Base-by-base conservation (phyloP, 2,888 invertebrate genomes). In the Pteria penguin region DNA sequence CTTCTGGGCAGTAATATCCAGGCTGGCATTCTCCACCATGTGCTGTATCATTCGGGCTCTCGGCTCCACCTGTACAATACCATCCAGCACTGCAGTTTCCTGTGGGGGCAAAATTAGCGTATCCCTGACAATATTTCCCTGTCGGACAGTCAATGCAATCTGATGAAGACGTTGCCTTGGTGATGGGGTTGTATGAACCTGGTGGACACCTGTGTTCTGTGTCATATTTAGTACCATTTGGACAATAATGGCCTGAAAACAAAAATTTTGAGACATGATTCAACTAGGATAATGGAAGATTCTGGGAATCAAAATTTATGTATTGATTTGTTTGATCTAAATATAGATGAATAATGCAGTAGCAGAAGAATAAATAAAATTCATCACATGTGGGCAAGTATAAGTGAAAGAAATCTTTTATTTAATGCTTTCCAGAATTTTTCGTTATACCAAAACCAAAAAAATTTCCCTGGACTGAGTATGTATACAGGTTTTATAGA, bases 1-100 rank as follows among this genome's bases (percentile, higher is more conserved):
- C 87, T 75, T 82, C 82, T n/a, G 90, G 89, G 63, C 90, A 90
- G 81, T 87, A 90, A 68, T 83, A 88, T 61, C 90, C 90, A 4
- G 85, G 77, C 22, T 82, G 82, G 82, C 90, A 90, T 76, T 85
- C 76, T 8, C 88, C 89, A 1, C 90, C 90, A 65, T 87, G 72
- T 4, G 86, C 85, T 27, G 88, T 89, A 4, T 86, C 82, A 70
- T 89, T 90, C 3, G 88, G 83, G 26, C 80, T 82, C 70, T 80
- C 83, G 4, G 89, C 77, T 5, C 89, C 88, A 5, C 87, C 84
- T 4, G 86, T 80, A 67, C 90, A 90, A 73, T 89, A 90, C 89
- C 88, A 90, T 32, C 90, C 90, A 2, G 84, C 86, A 29, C 76
- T 83, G 61, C 90, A 90, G 75, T 84, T 83, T 14, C 87, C 91